Conservation (phyloP, 2,797 vertebrate species). For the Dryobates pubescens region DNA sequence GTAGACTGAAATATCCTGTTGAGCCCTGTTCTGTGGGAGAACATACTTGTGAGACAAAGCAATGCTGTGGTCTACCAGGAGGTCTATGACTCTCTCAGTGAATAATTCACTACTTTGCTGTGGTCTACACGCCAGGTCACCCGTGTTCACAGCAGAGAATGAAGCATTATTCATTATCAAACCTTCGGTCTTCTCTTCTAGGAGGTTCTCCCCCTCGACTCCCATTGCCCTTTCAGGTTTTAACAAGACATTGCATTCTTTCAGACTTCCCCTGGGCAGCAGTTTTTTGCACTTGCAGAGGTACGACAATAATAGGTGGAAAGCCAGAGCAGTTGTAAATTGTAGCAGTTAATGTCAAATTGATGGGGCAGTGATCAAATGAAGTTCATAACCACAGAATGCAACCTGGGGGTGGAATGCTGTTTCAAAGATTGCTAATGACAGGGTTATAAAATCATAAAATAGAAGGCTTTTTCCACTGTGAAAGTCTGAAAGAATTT, state of each 20-base stretch:
- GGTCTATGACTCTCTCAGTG: constrained; percentile 72
- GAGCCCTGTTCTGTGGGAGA: constrained; percentile 73
- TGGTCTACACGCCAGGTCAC: constrained; percentile 74
- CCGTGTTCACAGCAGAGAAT: constrained; percentile 68
- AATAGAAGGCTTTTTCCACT: constrained; percentile 55
- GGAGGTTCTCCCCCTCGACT: constrained; percentile 29
- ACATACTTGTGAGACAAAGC: constrained; percentile 78
- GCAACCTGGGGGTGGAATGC: constrained; percentile 77
- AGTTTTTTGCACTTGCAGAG: constrained; percentile 60
- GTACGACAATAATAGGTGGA: constrained; percentile 67
- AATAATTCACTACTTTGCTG: constrained; percentile 79
- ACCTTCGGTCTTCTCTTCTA: constrained; percentile 67
- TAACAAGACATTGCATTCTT: constrained; percentile 83
- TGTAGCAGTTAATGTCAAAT: constrained; percentile 75
- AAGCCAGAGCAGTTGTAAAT: constrained; percentile 72
- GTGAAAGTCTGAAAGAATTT: constrained; percentile 66
- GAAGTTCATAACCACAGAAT: constrained; percentile 74
- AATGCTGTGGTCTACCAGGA: constrained; percentile 73
- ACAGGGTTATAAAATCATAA: constrained; percentile 76
- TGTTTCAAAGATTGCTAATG: constrained; percentile 70
- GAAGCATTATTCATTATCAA: constrained; percentile 73
- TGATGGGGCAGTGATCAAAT: constrained; percentile 76
- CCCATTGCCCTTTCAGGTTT: constrained; percentile 78
- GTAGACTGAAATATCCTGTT: constrained; percentile 70
- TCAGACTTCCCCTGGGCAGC: constrained; percentile 80